A percentile compares a stretch with the other conserved stretches of the same genome.
These are phyloP conservation scores for Embiotoca jacksoni DNA, from an alignment of 2,113 vertebrate species.

Conservation along the genomic window DNA sequence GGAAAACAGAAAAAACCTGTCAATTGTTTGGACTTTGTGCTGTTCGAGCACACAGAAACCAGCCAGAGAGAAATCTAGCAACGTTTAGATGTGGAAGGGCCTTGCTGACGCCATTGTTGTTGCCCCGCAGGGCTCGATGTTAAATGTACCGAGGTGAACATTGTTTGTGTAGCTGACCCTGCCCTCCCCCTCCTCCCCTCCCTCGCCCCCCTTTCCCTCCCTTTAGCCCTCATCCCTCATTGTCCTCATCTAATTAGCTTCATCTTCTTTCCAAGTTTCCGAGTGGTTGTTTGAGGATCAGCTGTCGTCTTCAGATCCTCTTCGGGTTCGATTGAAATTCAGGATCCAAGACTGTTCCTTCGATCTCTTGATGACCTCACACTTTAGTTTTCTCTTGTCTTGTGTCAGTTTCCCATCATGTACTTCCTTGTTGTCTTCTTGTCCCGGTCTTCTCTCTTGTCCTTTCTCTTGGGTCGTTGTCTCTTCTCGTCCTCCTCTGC, in stretches of 20 bases:
- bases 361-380: neutral
- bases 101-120: conserved; percentile 78
- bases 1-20: conserved; percentile 59
- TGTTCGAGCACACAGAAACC: conserved; percentile 64
- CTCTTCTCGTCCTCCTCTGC: neutral
- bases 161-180: conserved; percentile 65
- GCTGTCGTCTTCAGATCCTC: neutral
- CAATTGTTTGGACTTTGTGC: conserved; percentile 73
- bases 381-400: neutral
- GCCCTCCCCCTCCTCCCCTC: neutral
- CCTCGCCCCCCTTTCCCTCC: too few relatives aligned
- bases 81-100: conserved; percentile 64
- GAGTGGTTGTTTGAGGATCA: neutral
- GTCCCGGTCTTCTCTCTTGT: neutral
- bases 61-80: conserved; percentile 84
- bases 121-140: conserved; percentile 53
- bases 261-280: neutral
- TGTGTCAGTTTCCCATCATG: neutral
- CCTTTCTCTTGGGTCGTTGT: neutral
- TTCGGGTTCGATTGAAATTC: neutral
- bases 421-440: neutral
- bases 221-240: conserved; percentile 5
- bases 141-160: conserved; percentile 69
- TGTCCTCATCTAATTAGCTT: conserved; percentile 25
- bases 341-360: neutral